Conservation (phyloP, 2,113 vertebrate species). For the Polypterus senegalus region DNA sequence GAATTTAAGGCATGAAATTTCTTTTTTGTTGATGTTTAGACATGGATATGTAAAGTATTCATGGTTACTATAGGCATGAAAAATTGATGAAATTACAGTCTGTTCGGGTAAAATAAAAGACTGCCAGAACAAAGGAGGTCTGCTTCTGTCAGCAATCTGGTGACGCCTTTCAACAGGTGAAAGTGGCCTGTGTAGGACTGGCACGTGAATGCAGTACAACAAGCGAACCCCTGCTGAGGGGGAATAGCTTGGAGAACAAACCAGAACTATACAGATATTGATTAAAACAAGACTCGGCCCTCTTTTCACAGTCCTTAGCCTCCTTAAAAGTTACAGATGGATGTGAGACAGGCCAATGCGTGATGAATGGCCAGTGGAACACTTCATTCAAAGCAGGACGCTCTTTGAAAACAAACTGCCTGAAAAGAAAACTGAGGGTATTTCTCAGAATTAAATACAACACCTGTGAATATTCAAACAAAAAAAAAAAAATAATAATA, state of each 20-base stretch:
- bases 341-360: too few relatives aligned
- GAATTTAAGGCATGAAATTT: constrained; percentile 66
- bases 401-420: too few relatives aligned
- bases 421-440: too few relatives aligned
- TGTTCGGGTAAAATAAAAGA: constrained; percentile 48
- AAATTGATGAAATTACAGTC: constrained; percentile 67
- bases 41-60: constrained; percentile 66
- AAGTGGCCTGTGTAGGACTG: constrained; percentile 39
- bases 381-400: too few relatives aligned
- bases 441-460: too few relatives aligned
- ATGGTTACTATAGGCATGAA: constrained; percentile 50
- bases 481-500: too few relatives aligned
- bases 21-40: constrained; percentile 63
- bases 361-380: too few relatives aligned
- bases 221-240: constrained; percentile 43
- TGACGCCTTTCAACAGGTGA: constrained; percentile 58
- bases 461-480: too few relatives aligned
- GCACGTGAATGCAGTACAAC: constrained; percentile 43
- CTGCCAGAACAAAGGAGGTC: constrained; percentile 39
- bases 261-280: constrained; percentile 26
- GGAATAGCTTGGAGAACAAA: constrained; percentile 32
- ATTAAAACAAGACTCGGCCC: constrained; percentile 21
- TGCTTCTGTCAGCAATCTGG: constrained; percentile 40
- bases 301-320: constrained; percentile 24
- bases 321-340: constrained; percentile 27